phyloP scores from a whole-genome alignment of 2,797 vertebrate genomes.

The Chanos chanos region DNA sequence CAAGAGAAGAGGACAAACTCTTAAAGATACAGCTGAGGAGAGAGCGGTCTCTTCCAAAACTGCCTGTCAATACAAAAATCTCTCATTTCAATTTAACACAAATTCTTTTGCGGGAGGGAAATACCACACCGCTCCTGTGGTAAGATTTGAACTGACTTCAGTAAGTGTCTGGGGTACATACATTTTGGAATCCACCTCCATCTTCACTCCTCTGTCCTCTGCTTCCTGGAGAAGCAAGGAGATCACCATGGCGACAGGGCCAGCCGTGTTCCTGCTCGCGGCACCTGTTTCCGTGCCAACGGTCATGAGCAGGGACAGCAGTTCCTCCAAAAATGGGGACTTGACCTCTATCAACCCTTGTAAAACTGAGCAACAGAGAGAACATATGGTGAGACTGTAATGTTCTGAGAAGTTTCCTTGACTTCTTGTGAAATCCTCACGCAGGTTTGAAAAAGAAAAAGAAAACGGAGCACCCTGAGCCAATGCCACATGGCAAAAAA shows the following conservation, averaged over 20 bases:
- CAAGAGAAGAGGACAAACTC: conserved; percentile 12
- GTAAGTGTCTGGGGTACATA: conserved; percentile 62
- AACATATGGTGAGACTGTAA: background rate
- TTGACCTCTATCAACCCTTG: conserved; percentile 83
- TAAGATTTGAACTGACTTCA: too few species aligned
- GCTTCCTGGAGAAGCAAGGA: conserved; percentile 88
- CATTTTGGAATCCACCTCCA: conserved; percentile 76
- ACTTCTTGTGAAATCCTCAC: conserved; percentile 12
- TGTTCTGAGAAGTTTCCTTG: background rate
- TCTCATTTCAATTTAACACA: too few species aligned
- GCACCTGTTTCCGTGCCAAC: conserved; percentile 69
- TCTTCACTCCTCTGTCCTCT: conserved; percentile 77
- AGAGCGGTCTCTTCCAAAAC: too few species aligned
- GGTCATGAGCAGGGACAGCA: conserved; percentile 84
- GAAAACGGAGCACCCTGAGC: conserved; percentile 11
- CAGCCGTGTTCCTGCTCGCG: conserved; percentile 57
- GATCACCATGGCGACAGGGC: conserved; percentile 86
- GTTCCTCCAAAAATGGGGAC: conserved; percentile 90
- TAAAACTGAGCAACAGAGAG: conserved; percentile 69
- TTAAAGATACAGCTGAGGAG: too few species aligned
- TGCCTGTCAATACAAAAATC: too few species aligned
- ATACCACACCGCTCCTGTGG: too few species aligned
- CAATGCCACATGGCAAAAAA: conserved; percentile 42
- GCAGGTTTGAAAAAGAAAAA: conserved; percentile 22
- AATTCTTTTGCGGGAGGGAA: too few species aligned